Evolutionary conservation across 2,113 vertebrate genomes (phyloP).

Genomic region (Heterotilapia buettikoferi): DNA sequence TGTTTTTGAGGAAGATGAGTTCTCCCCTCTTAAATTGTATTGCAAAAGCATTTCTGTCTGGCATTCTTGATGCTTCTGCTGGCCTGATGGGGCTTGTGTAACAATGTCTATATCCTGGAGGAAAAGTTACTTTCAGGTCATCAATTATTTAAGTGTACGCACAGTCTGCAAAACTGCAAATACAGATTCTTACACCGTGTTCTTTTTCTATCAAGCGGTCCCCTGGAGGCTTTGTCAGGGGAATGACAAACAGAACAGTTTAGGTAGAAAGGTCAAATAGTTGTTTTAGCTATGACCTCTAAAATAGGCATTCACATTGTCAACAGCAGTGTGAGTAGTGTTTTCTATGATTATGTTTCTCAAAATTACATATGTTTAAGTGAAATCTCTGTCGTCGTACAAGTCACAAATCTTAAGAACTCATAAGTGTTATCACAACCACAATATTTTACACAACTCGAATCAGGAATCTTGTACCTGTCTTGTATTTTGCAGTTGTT

Average conservation of each 20-base stretch:
- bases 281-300: accelerated
- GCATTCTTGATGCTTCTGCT: not conserved
- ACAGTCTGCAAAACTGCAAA: not conserved
- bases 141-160: constrained; percentile 31
- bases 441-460: not conserved
- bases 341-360: not conserved
- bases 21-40: not conserved
- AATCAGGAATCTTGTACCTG: not conserved
- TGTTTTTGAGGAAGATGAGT: not conserved
- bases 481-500: not conserved
- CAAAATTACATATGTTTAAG: not conserved
- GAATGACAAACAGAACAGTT: not conserved
- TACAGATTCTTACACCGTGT: not conserved
- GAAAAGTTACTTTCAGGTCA: constrained; percentile 3
- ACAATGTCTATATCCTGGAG: constrained; percentile 30
- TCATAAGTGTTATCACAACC: not conserved
- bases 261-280: not conserved
- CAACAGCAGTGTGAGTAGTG: not conserved
- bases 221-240: not conserved
- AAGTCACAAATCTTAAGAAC: not conserved
- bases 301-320: not conserved
- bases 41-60: not conserved
- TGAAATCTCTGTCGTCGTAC: not conserved
- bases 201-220: not conserved
- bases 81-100: not conserved